Percentiles rank a stretch among this genome's conserved stretches.
phyloP scores from a whole-genome alignment of 1,140 invertebrate species.

The Heliconius congener region DNA sequence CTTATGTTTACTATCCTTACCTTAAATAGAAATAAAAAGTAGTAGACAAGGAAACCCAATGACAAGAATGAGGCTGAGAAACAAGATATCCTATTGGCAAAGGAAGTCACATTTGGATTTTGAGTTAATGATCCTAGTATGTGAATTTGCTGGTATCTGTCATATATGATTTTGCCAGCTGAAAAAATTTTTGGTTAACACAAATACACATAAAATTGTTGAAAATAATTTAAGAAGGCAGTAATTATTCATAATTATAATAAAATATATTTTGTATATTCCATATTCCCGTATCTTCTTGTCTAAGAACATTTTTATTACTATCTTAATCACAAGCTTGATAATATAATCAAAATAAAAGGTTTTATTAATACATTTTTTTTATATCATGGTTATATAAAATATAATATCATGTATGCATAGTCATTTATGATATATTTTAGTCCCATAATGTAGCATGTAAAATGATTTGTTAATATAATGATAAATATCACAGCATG shows the following conservation, averaged over 20 bases:
- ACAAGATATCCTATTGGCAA: slow-evolving; percentile 73
- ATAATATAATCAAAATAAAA: too few relatives aligned
- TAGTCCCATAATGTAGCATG: background rate
- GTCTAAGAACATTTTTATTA: background rate
- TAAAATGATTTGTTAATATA: background rate
- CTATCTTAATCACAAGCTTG: background rate
- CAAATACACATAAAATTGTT: slow-evolving; percentile 25
- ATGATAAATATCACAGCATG: background rate
- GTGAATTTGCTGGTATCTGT: slow-evolving; percentile 78
- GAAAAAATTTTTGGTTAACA: slow-evolving; percentile 66
- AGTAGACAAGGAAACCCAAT: slow-evolving; percentile 72
- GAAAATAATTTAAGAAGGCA: background rate
- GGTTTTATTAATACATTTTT: background rate
- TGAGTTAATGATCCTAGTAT: slow-evolving; percentile 74
- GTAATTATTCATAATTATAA: background rate
- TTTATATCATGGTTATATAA: background rate
- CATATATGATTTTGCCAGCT: slow-evolving; percentile 80
- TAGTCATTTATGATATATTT: too few relatives aligned
- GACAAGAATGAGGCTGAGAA: slow-evolving; percentile 69
- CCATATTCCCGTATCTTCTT: background rate
- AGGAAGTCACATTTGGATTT: slow-evolving; percentile 75
- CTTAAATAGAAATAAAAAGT: slow-evolving; percentile 72
- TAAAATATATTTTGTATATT: background rate
- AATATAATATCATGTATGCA: too few relatives aligned
- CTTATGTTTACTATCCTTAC: slow-evolving; percentile 50